Evolutionary conservation across 2,888 invertebrate species (phyloP), one percentile per base, ranked within the genome.

Genomic region (Eupithecia dodoneata): DNA sequence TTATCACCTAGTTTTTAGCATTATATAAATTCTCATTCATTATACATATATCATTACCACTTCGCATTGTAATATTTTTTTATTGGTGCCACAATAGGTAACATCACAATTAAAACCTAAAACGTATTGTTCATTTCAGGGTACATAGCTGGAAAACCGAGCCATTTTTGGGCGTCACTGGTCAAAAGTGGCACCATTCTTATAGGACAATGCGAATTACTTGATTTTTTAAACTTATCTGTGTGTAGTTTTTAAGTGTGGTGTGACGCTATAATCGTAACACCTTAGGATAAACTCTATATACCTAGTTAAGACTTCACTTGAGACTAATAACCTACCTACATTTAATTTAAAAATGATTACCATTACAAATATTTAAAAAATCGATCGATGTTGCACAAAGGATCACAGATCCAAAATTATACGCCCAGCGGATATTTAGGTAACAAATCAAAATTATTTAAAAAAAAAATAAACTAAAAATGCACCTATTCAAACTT

Each of bases 251-350:
- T 59, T 65, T 10, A 75, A 66, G 75, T 65, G 75, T 75, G 71
- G 75, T 65, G 75, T 75, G 52, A 63, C 66, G 75, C 71, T 75
- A 44, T 71, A 71, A 75, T 75, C 71, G 65, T 75, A 66, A 75
- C 65, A 71, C 71, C 47, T 74, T 70, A 47, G 10, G 15, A 44
- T 59, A 10, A 10, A 30, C 7, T 18, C 30, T 18, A 7, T 12
- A 30, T 10, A 30, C 30, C 30, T 30, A 63, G 0, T 18, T 63
- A 59, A 59, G 59, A 59, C 18, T 55, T n/a, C 9, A 47, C 63
- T 13, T 65, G 7, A 66, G 66, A 66, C 66, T 66, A 6, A 42
- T 42, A 52, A 67, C 52, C 66, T 73, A 73, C 66, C 42, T 73
- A 73, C 66, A 42, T 10, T 59, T 59, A 10, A 72, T 47, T 30